phyloP scores from a whole-genome alignment of 2,888 invertebrate genomes.

The Archips crataeganus region DNA sequence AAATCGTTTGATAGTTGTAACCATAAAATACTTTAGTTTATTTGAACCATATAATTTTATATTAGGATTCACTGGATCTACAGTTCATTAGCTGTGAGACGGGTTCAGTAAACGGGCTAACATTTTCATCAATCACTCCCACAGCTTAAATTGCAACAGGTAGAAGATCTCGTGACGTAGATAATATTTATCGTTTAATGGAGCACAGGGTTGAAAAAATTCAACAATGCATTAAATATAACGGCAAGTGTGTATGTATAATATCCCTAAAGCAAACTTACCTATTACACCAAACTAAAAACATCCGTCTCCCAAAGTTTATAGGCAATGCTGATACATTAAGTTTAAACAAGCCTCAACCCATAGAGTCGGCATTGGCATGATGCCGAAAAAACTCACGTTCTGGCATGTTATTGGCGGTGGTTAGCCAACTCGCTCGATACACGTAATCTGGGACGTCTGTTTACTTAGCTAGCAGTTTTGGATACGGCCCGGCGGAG shows the following conservation, averaged over 20 bases:
- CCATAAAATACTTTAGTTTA: not conserved
- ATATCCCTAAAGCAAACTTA: too few relatives aligned
- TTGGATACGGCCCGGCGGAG: not conserved
- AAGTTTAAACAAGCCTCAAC: conserved; percentile 13
- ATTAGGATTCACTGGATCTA: conserved; percentile 10
- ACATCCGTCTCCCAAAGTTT: too few relatives aligned
- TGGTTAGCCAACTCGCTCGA: conserved; percentile 56
- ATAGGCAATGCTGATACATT: not conserved
- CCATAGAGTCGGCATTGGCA: conserved; percentile 58
- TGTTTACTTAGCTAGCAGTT: conserved; percentile 36
- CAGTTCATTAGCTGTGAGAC: conserved; percentile 25
- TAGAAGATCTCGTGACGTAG: conserved; percentile 5
- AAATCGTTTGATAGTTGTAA: not conserved
- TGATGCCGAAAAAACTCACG: conserved; percentile 58
- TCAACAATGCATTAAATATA: too few relatives aligned
- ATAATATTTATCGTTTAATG: not conserved
- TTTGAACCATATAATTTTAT: not conserved
- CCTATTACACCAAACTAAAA: too few relatives aligned
- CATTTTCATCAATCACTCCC: conserved; percentile 48
- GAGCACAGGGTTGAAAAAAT: not conserved
- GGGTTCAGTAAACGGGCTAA: conserved; percentile 44
- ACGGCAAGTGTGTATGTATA: too few relatives aligned
- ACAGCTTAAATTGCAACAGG: conserved; percentile 33
- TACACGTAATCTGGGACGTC: conserved; percentile 46
- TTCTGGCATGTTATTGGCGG: conserved; percentile 53